phyloP scores from a whole-genome alignment of 2,797 vertebrate genomes.

The Amazonetta brasiliensis region DNA sequence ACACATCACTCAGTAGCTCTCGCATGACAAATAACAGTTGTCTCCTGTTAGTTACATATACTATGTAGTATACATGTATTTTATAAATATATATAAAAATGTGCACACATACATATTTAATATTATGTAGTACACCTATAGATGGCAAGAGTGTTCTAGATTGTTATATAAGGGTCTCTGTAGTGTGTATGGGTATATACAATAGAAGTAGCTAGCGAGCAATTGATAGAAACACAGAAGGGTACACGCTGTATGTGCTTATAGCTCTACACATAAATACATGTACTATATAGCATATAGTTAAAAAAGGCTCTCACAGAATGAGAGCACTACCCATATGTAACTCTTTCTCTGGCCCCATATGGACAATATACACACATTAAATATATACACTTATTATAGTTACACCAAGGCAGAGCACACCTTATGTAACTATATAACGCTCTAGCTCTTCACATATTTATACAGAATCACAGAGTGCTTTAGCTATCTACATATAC shows the following conservation, averaged over 20 bases:
- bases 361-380: not conserved
- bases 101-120: not conserved
- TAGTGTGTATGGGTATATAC: too few species aligned
- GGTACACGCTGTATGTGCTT: not conserved
- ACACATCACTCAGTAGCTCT: not conserved
- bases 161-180: not conserved
- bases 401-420: not conserved
- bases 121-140: not conserved
- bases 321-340: too few species aligned
- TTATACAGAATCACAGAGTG: accelerated
- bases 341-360: too few species aligned
- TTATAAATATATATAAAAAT: not conserved
- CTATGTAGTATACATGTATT: not conserved
- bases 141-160: not conserved
- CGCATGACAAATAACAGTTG: not conserved
- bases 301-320: not conserved
- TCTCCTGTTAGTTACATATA: not conserved
- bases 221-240: not conserved
- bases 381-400: not conserved
- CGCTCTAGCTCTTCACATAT: not conserved
- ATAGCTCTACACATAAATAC: not conserved
- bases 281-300: not conserved
- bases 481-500: not conserved
- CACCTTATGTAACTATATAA: too few species aligned
- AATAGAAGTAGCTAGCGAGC: not conserved